Evolutionary conservation across 2,113 vertebrate species (phyloP).

Genomic region (Psittacara wagleri): DNA sequence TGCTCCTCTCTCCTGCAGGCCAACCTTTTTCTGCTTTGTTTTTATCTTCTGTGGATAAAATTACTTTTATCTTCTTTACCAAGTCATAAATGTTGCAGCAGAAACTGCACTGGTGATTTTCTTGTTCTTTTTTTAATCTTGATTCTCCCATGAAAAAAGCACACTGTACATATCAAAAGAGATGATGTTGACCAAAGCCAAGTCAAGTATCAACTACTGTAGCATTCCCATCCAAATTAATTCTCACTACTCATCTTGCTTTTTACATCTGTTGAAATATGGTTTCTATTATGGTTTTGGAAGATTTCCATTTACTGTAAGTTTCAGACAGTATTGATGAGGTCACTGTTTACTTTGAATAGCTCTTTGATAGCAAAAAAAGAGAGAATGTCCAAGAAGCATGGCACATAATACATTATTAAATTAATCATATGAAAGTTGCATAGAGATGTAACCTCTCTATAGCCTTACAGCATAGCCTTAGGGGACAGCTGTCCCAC

Average conservation of each 20-base stretch:
- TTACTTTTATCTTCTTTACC: background rate
- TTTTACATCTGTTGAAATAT: conserved; percentile 58
- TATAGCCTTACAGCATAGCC: background rate
- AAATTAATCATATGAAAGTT: conserved; percentile 35
- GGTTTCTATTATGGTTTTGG: conserved; percentile 66
- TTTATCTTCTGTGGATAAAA: background rate
- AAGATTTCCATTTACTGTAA: conserved; percentile 66
- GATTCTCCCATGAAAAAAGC: background rate
- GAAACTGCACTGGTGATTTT: background rate
- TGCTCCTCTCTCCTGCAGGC: background rate
- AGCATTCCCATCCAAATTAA: conserved; percentile 38
- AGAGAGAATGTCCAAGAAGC: conserved; percentile 45
- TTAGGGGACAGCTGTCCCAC: background rate
- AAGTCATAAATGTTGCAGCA: background rate
- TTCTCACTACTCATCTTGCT: conserved; percentile 34
- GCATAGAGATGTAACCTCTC: conserved; percentile 1
- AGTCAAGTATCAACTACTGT: background rate
- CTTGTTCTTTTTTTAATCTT: background rate
- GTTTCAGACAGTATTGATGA: conserved; percentile 67
- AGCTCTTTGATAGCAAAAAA: conserved; percentile 61
- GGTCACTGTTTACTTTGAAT: conserved; percentile 70
- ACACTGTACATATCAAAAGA: background rate
- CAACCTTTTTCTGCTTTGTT: background rate
- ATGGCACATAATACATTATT: conserved; percentile 34
- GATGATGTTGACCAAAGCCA: background rate